Conservation (phyloP, 92 coral and sea anemone genomes). For the Actinostola sp. region DNA sequence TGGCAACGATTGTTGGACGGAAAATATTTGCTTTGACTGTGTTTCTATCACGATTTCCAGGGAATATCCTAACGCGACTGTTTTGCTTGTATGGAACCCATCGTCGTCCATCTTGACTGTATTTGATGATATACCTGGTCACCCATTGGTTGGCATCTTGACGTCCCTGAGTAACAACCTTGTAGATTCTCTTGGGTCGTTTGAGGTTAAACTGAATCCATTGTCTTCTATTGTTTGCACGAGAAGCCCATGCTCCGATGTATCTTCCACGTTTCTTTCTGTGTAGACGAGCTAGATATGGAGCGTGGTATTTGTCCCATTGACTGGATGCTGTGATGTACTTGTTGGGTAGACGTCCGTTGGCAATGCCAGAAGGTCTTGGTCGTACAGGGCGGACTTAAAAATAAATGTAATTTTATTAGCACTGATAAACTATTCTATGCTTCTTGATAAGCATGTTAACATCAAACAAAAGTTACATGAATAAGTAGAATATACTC, state of each 20-base stretch:
- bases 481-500: no score
- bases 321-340: slow-evolving; percentile 70
- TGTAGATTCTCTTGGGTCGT: slow-evolving; percentile 45
- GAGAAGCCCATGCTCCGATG: slow-evolving; percentile 75
- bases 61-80: slow-evolving; percentile 48
- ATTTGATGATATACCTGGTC: slow-evolving; percentile 52
- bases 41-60: slow-evolving; percentile 65
- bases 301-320: slow-evolving; percentile 71
- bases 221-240: slow-evolving; percentile 62
- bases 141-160: slow-evolving; percentile 74
- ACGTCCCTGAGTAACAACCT: slow-evolving; percentile 75
- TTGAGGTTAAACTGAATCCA: slow-evolving; percentile 74
- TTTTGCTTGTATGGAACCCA: slow-evolving; percentile 69
- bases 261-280: slow-evolving; percentile 55
- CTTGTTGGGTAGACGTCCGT: slow-evolving; percentile 61
- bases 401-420: not conserved
- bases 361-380: slow-evolving; percentile 58
- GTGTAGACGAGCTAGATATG: slow-evolving; percentile 71
- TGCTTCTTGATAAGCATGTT: no score
- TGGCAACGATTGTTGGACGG: slow-evolving; percentile 63
- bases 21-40: slow-evolving; percentile 57
- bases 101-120: slow-evolving; percentile 70
- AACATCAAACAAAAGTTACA: no score
- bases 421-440: not conserved
- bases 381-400: slow-evolving; percentile 46